Conservation (phyloP, 2,797 vertebrate species). For the Falco peregrinus region DNA sequence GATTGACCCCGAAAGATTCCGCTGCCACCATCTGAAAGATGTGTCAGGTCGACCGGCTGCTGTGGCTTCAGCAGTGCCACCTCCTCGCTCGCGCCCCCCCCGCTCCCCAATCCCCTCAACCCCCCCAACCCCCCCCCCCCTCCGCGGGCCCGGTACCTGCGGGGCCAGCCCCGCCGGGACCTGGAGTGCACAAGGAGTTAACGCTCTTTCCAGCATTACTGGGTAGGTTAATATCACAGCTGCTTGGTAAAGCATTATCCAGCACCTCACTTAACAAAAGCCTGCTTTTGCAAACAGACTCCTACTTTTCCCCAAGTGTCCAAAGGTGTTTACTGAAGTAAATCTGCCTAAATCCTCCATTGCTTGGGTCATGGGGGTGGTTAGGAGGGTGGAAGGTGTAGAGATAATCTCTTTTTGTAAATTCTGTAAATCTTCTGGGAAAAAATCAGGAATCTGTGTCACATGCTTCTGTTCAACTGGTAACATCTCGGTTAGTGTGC, state of each 20-base stretch:
- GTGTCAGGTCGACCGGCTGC: not conserved
- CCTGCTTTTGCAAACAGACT: slow-evolving; percentile 93
- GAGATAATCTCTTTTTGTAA: slow-evolving; percentile 91
- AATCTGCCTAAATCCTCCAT: slow-evolving; percentile 94
- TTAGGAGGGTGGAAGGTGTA: slow-evolving; percentile 83
- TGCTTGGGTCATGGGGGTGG: slow-evolving; percentile 84
- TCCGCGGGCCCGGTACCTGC: not conserved
- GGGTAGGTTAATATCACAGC: slow-evolving; percentile 92
- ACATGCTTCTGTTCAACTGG: slow-evolving; percentile 87
- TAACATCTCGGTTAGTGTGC: slow-evolving; percentile 77
- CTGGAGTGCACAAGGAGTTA: slow-evolving; percentile 80
- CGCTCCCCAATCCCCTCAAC: too few species aligned
- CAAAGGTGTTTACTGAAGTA: slow-evolving; percentile 98
- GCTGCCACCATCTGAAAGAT: not conserved
- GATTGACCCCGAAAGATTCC: not conserved
- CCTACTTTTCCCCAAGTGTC: slow-evolving; percentile 86
- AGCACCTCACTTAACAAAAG: slow-evolving; percentile 91
- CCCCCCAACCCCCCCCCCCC: too few species aligned
- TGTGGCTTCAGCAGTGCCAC: not conserved
- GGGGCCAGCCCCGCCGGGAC: not conserved
- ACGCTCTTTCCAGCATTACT: slow-evolving; percentile 77
- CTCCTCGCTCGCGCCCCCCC: not conserved
- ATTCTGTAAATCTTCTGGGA: slow-evolving; percentile 82
- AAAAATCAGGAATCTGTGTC: slow-evolving; percentile 89
- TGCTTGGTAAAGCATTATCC: slow-evolving; percentile 89